Evolutionary conservation across 2,113 vertebrate genomes (phyloP).

Genomic region (Oreamnos americanus): DNA sequence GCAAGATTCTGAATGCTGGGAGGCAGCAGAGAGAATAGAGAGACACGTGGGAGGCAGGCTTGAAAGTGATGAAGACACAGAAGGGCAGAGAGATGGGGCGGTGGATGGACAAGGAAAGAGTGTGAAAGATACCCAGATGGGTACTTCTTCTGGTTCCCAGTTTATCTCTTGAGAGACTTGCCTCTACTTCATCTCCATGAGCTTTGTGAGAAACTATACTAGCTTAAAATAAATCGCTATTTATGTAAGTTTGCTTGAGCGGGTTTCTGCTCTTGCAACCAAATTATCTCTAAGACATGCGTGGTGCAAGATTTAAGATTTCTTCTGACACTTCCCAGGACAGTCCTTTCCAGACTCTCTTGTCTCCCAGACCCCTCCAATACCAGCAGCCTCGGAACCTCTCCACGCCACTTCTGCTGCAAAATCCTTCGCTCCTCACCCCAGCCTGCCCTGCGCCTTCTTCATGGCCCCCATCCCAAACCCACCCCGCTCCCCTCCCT

Average conservation of each 20-base stretch:
- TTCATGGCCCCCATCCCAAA: neutral
- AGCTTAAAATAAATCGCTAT: neutral
- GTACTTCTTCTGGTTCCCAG: neutral
- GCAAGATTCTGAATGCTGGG: neutral
- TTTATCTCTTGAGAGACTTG: neutral
- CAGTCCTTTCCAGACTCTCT: neutral
- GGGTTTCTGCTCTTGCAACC: neutral
- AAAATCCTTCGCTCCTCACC: neutral
- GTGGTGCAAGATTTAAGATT: neutral
- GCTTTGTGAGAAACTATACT: neutral
- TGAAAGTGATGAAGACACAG: neutral
- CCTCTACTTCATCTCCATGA: neutral
- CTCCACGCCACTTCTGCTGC: too few species aligned
- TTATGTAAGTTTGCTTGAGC: neutral
- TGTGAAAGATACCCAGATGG: neutral
- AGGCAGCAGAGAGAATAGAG: neutral
- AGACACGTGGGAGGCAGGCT: neutral
- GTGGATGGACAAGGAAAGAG: neutral
- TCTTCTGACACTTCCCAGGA: neutral
- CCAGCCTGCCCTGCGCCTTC: neutral
- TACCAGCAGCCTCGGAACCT: rapidly evolving
- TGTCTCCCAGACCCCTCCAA: neutral
- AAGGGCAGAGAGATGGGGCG: rapidly evolving
- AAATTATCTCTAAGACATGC: neutral
- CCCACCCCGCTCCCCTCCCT: too few species aligned